A percentile compares a stretch with the other conserved stretches of the same genome.
Conservation (phyloP, 2,797 vertebrate genomes). For the Chrosomus eos region DNA sequence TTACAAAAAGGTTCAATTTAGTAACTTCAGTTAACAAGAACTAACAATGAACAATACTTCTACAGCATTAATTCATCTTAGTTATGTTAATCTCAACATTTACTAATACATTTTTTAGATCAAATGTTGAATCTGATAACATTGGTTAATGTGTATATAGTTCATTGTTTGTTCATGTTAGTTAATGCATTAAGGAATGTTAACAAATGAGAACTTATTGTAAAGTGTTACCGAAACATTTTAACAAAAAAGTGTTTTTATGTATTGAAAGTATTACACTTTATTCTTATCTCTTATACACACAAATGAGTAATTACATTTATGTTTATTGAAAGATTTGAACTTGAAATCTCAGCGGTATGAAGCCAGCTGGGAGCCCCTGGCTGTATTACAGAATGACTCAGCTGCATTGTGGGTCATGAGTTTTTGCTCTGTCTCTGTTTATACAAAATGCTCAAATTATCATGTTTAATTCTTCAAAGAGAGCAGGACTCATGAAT, state of each 20-base stretch:
- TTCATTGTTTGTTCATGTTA: background rate
- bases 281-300: background rate
- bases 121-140: background rate
- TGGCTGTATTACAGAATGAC: background rate
- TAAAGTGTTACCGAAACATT: background rate
- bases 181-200: background rate
- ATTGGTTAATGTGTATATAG: background rate
- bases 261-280: too few relatives aligned
- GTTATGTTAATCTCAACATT: background rate
- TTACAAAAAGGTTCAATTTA: background rate
- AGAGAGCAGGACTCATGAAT: constrained; percentile 20
- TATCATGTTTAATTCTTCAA: constrained; percentile 36
- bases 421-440: constrained; percentile 20
- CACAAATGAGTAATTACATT: rapidly evolving
- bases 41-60: background rate
- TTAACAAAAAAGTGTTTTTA: too few relatives aligned
- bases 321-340: background rate
- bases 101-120: background rate
- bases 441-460: constrained; percentile 38
- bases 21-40: background rate
- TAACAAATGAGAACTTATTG: background rate
- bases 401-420: constrained; percentile 22
- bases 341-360: background rate
- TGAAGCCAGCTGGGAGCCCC: background rate
- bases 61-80: too few relatives aligned